These are phyloP conservation scores for Pristionchus arcanus DNA, from an alignment of 2,888 invertebrate genomes.

Conservation along the genomic window DNA sequence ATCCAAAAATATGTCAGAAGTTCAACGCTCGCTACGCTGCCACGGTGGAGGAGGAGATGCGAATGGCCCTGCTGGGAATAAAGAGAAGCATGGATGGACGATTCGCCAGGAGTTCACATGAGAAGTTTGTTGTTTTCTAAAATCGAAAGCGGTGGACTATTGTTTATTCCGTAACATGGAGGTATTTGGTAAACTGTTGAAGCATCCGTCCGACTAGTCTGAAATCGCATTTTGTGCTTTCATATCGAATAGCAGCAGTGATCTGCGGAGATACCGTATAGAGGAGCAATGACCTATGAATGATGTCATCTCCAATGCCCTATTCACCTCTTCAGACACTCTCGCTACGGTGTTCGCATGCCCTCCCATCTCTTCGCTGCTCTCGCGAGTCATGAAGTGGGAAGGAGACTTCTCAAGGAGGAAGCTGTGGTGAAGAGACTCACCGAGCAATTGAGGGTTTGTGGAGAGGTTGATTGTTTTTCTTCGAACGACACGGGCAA, in stretches of 20 bases:
- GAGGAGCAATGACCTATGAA: not conserved
- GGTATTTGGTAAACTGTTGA: not conserved
- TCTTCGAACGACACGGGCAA: not conserved
- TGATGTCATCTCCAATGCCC: not conserved
- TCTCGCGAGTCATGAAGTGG: constrained; percentile 65
- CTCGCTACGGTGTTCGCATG: constrained; percentile 62
- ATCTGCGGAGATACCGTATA: not conserved
- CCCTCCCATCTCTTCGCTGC: constrained; percentile 69
- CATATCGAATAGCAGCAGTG: not conserved
- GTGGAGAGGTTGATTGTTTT: not conserved
- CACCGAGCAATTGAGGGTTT: constrained; percentile 53
- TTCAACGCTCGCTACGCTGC: constrained; percentile 87
- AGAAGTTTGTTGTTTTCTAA: constrained; percentile 59
- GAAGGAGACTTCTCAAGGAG: constrained; percentile 56
- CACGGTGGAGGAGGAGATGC: constrained; percentile 91
- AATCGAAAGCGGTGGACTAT: not conserved
- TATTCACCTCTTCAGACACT: constrained; percentile 52
- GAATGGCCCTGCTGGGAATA: constrained; percentile 90
- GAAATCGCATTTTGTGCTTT: not conserved
- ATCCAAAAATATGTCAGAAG: constrained; percentile 71
- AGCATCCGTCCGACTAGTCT: not conserved
- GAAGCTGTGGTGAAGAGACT: constrained; percentile 59
- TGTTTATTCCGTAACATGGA: not conserved
- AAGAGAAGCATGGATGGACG: constrained; percentile 88
- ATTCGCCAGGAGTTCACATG: constrained; percentile 86